These are phyloP conservation scores for Parelbella ahira DNA, from an alignment of 2,888 invertebrate genomes.

Conservation along the genomic window DNA sequence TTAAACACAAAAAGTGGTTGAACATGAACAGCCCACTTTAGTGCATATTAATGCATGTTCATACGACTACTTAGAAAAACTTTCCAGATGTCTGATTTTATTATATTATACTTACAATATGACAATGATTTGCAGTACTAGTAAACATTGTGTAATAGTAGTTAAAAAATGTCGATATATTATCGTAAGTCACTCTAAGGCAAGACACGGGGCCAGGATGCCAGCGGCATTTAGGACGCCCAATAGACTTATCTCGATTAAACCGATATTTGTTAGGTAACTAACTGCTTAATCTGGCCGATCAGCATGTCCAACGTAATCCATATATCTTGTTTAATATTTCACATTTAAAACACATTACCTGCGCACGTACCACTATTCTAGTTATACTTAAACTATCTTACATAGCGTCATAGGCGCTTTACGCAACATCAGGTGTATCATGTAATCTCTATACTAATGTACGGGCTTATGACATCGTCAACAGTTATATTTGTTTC, in stretches of 20 bases:
- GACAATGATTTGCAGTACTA: too few relatives aligned
- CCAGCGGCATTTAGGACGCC: conserved; percentile 7
- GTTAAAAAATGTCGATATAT: too few relatives aligned
- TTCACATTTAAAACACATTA: conserved; percentile 11
- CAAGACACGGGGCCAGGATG: conserved; percentile 12
- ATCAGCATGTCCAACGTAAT: conserved; percentile 10
- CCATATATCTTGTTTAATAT: conserved; percentile 15
- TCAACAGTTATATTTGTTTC: conserved; percentile 3
- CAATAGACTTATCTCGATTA: conserved; percentile 5
- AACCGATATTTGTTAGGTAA: conserved; percentile 14
- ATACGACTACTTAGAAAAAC: too few relatives aligned
- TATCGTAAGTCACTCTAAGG: neutral
- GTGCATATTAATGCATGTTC: too few relatives aligned
- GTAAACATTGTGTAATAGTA: too few relatives aligned
- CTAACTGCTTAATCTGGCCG: conserved; percentile 10
- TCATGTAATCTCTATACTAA: conserved; percentile 8
- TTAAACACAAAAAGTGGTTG: conserved; percentile 10
- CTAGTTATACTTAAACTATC: conserved; percentile 1
- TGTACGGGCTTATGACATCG: conserved; percentile 4
- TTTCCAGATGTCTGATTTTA: neutral
- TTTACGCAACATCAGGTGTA: neutral
- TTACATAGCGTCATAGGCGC: neutral
- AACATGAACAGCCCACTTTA: conserved; percentile 4
- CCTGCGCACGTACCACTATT: neutral
- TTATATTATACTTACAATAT: too few relatives aligned